Evolutionary conservation across 2,113 vertebrate genomes (phyloP).

Genomic region (Pseudopipra pipra): DNA sequence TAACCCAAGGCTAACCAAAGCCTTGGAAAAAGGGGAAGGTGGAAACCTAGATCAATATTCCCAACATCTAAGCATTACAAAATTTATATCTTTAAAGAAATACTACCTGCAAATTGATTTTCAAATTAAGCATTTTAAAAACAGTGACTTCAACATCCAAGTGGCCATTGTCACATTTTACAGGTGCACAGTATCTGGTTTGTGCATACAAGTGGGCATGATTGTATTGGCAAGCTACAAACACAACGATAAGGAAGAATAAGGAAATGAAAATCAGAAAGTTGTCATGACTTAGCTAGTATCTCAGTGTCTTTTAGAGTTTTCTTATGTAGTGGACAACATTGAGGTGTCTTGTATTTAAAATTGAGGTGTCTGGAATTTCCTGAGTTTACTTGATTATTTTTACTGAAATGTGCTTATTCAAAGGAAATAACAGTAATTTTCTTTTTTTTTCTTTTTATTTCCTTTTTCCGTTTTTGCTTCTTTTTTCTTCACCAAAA

Average conservation of each 20-base stretch:
- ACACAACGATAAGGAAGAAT: background rate
- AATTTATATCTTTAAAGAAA: background rate
- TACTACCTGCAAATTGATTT: background rate
- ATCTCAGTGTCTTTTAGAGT: background rate
- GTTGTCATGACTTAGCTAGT: background rate
- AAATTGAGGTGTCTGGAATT: background rate
- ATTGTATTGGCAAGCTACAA: background rate
- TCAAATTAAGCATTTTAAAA: background rate
- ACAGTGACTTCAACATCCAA: background rate
- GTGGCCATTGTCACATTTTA: background rate
- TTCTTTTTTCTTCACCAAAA: background rate
- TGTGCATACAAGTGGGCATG: background rate
- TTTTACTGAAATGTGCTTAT: background rate
- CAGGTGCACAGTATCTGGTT: background rate
- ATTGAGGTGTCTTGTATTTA: background rate
- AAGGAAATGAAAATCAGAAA: background rate
- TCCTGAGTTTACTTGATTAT: background rate
- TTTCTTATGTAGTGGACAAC: background rate
- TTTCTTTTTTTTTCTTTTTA: background rate
- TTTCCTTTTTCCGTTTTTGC: background rate
- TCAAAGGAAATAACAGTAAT: background rate
- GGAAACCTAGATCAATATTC: background rate
- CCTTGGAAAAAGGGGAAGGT: background rate
- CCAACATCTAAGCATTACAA: background rate
- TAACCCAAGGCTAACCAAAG: background rate